A percentile compares a stretch with the other conserved stretches of the same genome.
These are phyloP conservation scores for Hoplostethus mediterraneus DNA, from an alignment of 2,797 vertebrate species.

Conservation along the genomic window DNA sequence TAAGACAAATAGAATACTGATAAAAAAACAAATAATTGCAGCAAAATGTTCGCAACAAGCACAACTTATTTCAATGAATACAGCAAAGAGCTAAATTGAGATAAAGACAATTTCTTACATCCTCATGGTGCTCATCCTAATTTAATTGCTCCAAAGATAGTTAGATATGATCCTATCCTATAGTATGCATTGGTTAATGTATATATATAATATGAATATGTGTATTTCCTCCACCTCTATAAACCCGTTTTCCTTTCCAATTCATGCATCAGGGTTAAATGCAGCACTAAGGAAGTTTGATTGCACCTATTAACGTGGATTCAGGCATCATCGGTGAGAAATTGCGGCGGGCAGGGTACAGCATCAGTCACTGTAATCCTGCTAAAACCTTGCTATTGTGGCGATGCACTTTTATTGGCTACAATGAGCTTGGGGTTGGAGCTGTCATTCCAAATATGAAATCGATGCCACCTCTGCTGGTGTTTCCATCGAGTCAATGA, in stretches of 20 bases:
- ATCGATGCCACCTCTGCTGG: constrained; percentile 26
- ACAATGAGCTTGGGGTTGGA: not conserved
- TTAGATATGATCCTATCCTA: not conserved
- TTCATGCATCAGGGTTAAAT: not conserved
- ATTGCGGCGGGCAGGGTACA: not conserved
- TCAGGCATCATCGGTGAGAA: not conserved
- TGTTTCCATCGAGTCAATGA: constrained; percentile 4
- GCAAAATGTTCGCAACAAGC: too few species aligned
- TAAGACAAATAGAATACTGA: too few species aligned
- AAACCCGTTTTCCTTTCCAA: not conserved
- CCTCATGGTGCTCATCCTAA: too few species aligned
- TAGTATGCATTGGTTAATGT: too few species aligned
- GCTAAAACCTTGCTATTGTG: not conserved
- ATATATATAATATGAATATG: not conserved
- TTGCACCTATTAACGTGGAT: not conserved
- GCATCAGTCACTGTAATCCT: not conserved
- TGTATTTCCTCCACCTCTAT: not conserved
- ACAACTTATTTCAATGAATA: too few species aligned
- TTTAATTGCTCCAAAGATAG: too few species aligned
- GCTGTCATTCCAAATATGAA: constrained; percentile 18
- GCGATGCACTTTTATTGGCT: constrained; percentile 1
- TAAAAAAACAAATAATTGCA: too few species aligned
- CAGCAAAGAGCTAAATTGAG: too few species aligned
- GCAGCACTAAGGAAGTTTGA: not conserved
- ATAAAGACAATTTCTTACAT: too few species aligned